These are phyloP conservation scores for Macrostomum cliftonense DNA, from an alignment of 2,888 invertebrate genomes.

Conservation along the genomic window DNA sequence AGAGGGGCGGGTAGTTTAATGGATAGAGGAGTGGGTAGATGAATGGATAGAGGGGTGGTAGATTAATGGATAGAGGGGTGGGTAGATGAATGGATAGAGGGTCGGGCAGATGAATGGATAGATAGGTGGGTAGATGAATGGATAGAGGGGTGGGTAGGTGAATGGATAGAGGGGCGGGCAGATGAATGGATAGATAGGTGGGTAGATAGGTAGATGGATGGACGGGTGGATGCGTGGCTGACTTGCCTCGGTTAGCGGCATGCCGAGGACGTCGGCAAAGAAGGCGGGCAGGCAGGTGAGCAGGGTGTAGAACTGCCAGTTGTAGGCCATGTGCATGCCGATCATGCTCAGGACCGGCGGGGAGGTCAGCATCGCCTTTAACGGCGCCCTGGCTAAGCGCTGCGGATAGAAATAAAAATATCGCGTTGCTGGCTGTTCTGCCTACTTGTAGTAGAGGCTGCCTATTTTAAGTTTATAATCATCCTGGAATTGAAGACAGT, in stretches of 20 bases:
- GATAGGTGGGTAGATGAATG: too few relatives aligned
- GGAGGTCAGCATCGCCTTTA: constrained; percentile 33
- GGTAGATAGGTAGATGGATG: too few relatives aligned
- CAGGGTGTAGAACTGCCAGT: constrained; percentile 42
- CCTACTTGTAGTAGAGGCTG: background rate
- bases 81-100: too few relatives aligned
- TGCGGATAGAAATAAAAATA: constrained; percentile 14
- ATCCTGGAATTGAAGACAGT: constrained; percentile 13
- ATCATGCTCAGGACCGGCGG: constrained; percentile 39
- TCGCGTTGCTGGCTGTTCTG: too few relatives aligned
- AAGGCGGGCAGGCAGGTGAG: constrained; percentile 38
- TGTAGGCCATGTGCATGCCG: constrained; percentile 38
- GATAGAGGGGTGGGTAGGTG: constrained; percentile 18
- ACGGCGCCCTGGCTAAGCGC: constrained; percentile 26
- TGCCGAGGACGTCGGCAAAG: constrained; percentile 32
- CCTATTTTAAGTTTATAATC: background rate
- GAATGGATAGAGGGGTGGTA: too few relatives aligned
- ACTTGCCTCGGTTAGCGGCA: constrained; percentile 24
- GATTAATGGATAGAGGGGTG: too few relatives aligned
- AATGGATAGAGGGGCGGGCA: too few relatives aligned
- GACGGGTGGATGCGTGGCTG: constrained; percentile 36
- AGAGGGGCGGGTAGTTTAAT: too few relatives aligned
- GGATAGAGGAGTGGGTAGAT: too few relatives aligned
- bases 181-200: too few relatives aligned
- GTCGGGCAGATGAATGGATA: too few relatives aligned